Conservation (phyloP, 2,888 invertebrate genomes). For the Acronicta leporina region DNA sequence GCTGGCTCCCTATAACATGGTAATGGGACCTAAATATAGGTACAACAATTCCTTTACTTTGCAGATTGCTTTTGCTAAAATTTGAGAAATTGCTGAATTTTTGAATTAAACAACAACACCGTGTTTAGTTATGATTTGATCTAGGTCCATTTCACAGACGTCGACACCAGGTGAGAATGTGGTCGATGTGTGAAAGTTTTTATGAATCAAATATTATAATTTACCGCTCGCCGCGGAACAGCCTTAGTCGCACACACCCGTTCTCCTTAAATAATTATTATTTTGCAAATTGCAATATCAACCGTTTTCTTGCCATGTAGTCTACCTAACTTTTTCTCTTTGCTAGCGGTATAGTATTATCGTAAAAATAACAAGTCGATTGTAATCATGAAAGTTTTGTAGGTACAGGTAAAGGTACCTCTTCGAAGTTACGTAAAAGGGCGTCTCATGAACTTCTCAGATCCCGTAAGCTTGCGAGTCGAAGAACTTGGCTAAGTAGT, state of each 20-base stretch:
- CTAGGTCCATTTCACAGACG: constrained; percentile 57
- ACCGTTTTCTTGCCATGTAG: constrained; percentile 10
- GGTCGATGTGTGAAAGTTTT: constrained; percentile 69
- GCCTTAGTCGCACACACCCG: constrained; percentile 50
- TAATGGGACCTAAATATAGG: too few species aligned
- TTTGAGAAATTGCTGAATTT: constrained; percentile 40
- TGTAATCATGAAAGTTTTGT: constrained; percentile 53
- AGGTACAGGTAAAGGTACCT: constrained; percentile 20
- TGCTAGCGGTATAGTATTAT: constrained; percentile 28
- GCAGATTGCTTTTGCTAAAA: constrained; percentile 39
- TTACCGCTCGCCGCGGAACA: constrained; percentile 53
- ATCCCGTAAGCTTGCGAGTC: constrained; percentile 55
- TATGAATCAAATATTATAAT: constrained; percentile 73
- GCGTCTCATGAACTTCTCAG: constrained; percentile 49
- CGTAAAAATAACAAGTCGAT: constrained; percentile 50
- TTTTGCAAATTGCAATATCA: constrained; percentile 41
- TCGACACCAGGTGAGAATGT: constrained; percentile 58
- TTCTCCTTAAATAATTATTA: constrained; percentile 60
- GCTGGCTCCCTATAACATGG: too few species aligned
- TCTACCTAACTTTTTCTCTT: constrained; percentile 14
- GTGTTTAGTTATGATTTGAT: constrained; percentile 57
- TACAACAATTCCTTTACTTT: constrained; percentile 39
- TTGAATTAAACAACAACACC: constrained; percentile 35
- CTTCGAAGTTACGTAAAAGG: constrained; percentile 46
- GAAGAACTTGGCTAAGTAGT: constrained; percentile 49